Evolutionary conservation across 2,113 vertebrate species (phyloP), one percentile per base, ranked within the genome.

Genomic region (Dasypus novemcinctus): DNA sequence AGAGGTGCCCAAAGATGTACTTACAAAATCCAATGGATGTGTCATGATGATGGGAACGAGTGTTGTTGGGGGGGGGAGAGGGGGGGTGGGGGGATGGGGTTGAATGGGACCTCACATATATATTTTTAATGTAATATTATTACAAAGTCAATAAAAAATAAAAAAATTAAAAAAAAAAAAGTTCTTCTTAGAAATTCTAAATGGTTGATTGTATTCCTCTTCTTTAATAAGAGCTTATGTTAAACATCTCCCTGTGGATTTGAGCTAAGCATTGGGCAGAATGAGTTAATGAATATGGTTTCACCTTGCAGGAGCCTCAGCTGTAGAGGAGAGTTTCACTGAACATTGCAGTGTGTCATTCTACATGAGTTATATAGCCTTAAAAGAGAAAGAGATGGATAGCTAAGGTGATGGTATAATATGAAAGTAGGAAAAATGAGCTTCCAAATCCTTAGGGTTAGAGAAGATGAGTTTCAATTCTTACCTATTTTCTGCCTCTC

Each of bases 191-290:
- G 74, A 74, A 6, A 36, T 57, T 91, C 88, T 69, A 27, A 88
- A 83, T 93, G 82, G 91, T 92, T 49, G 74, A 68, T 71, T 46
- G 8, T 38, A 41, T 92, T 72, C n/a, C 38, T 93, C 29, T 21
- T 93, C 17, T 80, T 94, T 86, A 95, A 87, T 95, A 94, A 96
- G 38, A 91, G 43, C 79, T 87, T 59, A 57, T 46, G 61, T 75
- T 59, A 75, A 52, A 1, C 21, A 71, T 66, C n/a, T 79, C 78
- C 94, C 64, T 82, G 57, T 18, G 46, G 78, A 79, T 13, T n/a
- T 38, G 57, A 82, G 81, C 38, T 87, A 36, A 92, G 41, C 41
- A 11, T 25, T 94, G 31, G 72, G 43, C 5, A 20, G 86, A 94
- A 91, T 61, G 59, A 74, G n/a, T 68, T 93, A 87, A 87, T 68